Conservation (phyloP, 1,140 invertebrate species). For the Steinernema khuongi region DNA sequence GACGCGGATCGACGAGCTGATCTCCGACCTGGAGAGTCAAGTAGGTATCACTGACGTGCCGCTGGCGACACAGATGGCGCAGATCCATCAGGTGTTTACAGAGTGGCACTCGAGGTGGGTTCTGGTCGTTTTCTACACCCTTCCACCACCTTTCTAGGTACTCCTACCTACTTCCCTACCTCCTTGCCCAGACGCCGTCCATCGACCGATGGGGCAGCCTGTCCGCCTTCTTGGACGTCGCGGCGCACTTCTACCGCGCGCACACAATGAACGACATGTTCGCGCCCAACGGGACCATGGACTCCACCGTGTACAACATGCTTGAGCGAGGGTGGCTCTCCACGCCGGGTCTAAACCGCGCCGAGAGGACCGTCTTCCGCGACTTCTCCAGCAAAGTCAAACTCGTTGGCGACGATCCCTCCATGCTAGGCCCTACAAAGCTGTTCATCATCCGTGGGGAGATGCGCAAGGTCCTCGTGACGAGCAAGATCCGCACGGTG, state of each 20-base stretch:
- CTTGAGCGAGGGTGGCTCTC: neutral
- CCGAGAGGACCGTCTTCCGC: neutral
- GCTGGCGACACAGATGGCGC: neutral
- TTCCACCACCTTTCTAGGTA: neutral
- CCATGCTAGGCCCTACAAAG: neutral
- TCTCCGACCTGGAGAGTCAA: neutral
- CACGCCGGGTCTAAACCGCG: neutral
- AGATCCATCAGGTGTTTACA: neutral
- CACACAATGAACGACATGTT: slow-evolving; percentile 1
- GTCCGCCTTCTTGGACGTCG: neutral
- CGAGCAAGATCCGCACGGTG: neutral
- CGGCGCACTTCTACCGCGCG: neutral
- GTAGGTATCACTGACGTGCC: neutral
- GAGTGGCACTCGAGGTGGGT: too few species aligned
- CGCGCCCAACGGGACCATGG: neutral
- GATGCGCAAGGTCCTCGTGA: neutral
- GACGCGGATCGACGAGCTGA: neutral
- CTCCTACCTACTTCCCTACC: neutral
- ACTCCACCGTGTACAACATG: neutral
- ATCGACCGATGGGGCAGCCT: neutral
- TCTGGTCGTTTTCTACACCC: too few species aligned
- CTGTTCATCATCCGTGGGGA: neutral
- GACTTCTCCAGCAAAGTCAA: neutral
- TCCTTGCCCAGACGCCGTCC: neutral
- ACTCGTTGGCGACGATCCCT: neutral